These are phyloP conservation scores for Nephrotoma flavescens DNA, from an alignment of 2,888 invertebrate species.

Conservation along the genomic window DNA sequence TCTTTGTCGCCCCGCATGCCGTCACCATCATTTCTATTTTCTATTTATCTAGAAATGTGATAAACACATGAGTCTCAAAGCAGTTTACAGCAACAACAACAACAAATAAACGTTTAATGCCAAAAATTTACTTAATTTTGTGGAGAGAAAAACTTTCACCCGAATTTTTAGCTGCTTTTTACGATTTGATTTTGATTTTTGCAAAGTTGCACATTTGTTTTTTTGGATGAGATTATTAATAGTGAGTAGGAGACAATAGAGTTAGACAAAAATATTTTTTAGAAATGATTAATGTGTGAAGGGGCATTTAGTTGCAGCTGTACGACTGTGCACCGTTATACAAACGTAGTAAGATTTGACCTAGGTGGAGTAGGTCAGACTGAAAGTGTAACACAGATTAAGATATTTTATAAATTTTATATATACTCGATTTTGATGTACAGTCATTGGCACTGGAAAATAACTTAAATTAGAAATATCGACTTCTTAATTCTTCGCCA, in stretches of 20 bases:
- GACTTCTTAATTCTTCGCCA: no score
- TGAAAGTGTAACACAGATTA: not conserved
- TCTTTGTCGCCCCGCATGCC: not conserved
- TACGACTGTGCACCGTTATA: no score
- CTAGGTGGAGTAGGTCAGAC: not conserved
- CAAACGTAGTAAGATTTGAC: not conserved
- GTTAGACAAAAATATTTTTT: not conserved
- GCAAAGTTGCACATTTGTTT: not conserved
- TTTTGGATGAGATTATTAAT: not conserved
- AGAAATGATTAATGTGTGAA: not conserved
- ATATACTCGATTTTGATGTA: no score
- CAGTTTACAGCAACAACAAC: not conserved
- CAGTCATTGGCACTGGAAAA: no score
- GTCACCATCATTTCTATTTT: not conserved
- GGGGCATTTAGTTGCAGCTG: not conserved
- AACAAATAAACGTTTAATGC: not conserved
- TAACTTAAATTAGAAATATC: no score
- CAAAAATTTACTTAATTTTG: not conserved
- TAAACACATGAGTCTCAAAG: not conserved
- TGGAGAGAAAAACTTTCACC: not conserved
- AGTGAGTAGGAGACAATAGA: not conserved
- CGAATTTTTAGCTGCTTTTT: not conserved
- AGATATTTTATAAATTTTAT: no score
- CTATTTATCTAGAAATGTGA: not conserved
- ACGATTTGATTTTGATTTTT: not conserved